A percentile compares a stretch with the other conserved stretches of the same genome.
phyloP scores from a whole-genome alignment of 2,797 vertebrate genomes.

The Pelochelys cantorii region DNA sequence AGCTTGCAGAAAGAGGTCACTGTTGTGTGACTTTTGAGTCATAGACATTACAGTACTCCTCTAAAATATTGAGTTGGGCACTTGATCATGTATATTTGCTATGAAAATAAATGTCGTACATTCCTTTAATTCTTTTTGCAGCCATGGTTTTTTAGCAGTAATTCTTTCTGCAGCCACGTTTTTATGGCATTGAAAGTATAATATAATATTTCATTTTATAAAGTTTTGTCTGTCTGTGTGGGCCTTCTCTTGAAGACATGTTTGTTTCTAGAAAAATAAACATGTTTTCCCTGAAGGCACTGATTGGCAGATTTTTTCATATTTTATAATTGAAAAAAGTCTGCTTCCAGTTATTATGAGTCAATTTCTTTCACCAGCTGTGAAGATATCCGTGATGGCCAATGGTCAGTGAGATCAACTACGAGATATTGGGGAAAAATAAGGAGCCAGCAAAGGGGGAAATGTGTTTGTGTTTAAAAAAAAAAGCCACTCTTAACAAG shows the following conservation, averaged over 20 bases:
- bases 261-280: neutral
- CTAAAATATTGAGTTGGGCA: conserved; percentile 19
- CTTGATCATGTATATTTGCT: conserved; percentile 42
- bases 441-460: neutral
- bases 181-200: conserved; percentile 16
- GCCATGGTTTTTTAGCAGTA: conserved; percentile 18
- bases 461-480: neutral
- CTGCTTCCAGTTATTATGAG: neutral
- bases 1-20: conserved; percentile 48
- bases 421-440: neutral
- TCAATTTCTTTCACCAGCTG: conserved; percentile 26
- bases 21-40: conserved; percentile 51
- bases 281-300: neutral
- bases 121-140: conserved; percentile 69
- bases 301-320: neutral
- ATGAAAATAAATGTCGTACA: conserved; percentile 66
- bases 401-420: conserved; percentile 45
- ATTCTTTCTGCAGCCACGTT: conserved; percentile 62
- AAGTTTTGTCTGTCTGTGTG: conserved; percentile 1
- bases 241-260: neutral
- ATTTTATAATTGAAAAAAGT: conserved; percentile 23
- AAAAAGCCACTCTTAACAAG: neutral
- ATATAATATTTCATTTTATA: neutral
- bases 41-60: conserved; percentile 38
- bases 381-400: conserved; percentile 1